A percentile compares a stretch with the other conserved stretches of the same genome.
Conservation (phyloP, 2,797 vertebrate species). For the Rhinogobio ventralis region DNA sequence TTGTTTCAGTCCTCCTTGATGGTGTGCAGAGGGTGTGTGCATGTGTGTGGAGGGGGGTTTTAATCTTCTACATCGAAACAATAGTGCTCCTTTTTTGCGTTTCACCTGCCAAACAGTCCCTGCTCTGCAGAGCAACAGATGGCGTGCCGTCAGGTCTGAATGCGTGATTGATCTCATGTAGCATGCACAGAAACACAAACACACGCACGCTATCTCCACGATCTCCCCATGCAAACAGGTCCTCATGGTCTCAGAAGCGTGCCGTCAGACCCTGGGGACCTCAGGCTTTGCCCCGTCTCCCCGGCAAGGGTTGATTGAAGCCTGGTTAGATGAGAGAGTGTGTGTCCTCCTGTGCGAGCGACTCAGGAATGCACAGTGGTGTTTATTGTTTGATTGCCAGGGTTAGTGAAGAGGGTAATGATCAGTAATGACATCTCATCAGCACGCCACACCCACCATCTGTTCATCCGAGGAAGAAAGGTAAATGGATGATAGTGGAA, state of each 20-base stretch:
- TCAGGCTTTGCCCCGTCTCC: constrained; percentile 57
- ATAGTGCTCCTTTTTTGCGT: constrained; percentile 79
- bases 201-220: constrained; percentile 57
- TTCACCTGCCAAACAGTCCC: constrained; percentile 79
- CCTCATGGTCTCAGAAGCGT: constrained; percentile 60
- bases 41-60: constrained; percentile 73
- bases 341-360: constrained; percentile 21
- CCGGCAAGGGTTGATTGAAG: constrained; percentile 77
- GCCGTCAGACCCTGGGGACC: constrained; percentile 70
- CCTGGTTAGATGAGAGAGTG: constrained; percentile 46
- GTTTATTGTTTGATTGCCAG: constrained; percentile 66
- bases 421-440: constrained; percentile 61
- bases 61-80: constrained; percentile 84
- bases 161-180: constrained; percentile 84
- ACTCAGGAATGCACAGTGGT: constrained; percentile 35
- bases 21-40: constrained; percentile 78
- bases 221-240: background rate
- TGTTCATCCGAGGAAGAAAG: constrained; percentile 62
- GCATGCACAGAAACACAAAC: constrained; percentile 62
- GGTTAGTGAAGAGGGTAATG: constrained; percentile 73
- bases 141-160: constrained; percentile 80
- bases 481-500: constrained; percentile 22
- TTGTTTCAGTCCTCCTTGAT: constrained; percentile 73
- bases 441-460: constrained; percentile 63
- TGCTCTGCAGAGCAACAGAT: constrained; percentile 81